Base-by-base conservation (phyloP, 2,888 invertebrate species). In the Sussaba pulchella region DNA sequence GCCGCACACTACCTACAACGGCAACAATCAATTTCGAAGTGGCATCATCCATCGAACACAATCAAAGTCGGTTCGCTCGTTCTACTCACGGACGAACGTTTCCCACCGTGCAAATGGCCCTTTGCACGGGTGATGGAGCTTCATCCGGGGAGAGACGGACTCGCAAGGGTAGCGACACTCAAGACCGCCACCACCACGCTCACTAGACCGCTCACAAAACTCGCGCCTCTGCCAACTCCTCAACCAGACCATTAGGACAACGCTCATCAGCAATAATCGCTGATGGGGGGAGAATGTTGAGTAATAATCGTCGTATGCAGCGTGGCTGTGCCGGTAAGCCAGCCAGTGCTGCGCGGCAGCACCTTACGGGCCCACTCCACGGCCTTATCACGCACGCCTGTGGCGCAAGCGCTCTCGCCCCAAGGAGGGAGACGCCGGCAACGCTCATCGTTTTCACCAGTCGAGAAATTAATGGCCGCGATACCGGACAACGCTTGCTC, bases 141-240 rank as follows among this genome's bases (percentile, higher is more conserved):
- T 0, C 83, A 85, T 17, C 87, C 86, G 8, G 86, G 87, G 10
- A 8, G 52, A 4, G 88, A 88, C 21, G 82, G 79, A 12, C 47
- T 77, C 0, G 80, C 80, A 5, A 52, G 87, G 12, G 86, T 86
- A 0, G 86, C 84, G 0, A 84, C 84, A 0, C 1, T 87, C 3
- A 78, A 78, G 41, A 88, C 86, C 0, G 67, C 80, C 1, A 63
- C 71, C 17, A 75, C 83, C 1, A 79, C 72, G 2, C 47, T 84
- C 9, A 81, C 66, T 19, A 47, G 84, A 24, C 82, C 86, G 0
- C 78, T 85, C n/a, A 31, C 71, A 21, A 85, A 85, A 57, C 67
- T 85, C 0, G 70, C 47, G 0, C 39, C 78, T 0, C 74, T 81
- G 9, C 80, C 77, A 3, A 26, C 64, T n/a, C n/a, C n/a, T n/a